phyloP scores from a whole-genome alignment of 2,888 invertebrate genomes.

The Siphlonurus alternatus region DNA sequence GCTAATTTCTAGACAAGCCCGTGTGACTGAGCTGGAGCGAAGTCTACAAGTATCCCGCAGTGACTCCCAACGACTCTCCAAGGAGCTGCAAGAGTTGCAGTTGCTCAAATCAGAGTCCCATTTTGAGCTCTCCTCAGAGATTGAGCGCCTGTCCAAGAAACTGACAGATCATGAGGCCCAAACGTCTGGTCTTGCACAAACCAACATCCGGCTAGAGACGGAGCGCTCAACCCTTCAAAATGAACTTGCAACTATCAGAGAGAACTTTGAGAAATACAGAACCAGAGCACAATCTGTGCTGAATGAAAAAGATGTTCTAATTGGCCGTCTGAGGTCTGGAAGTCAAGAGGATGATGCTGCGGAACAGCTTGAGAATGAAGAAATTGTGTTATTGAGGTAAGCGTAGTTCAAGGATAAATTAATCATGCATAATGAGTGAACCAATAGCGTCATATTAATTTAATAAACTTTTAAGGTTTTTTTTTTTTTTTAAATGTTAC shows the following conservation, averaged over 20 bases:
- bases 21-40: not conserved
- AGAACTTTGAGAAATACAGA: conserved; percentile 52
- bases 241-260: not conserved
- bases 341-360: conserved; percentile 11
- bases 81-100: not conserved
- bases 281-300: conserved; percentile 61
- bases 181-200: not conserved
- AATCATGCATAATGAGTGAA: no score
- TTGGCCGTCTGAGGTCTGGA: conserved; percentile 36
- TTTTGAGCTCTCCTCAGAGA: not conserved
- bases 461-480: no score
- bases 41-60: not conserved
- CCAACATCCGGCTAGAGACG: not conserved
- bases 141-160: not conserved
- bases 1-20: not conserved
- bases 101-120: not conserved
- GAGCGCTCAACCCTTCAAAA: not conserved
- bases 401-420: no score
- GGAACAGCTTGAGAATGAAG: conserved; percentile 1
- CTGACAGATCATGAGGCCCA: not conserved
- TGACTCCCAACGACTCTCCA: not conserved
- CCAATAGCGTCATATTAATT: no score
- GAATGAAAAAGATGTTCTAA: conserved; percentile 58
- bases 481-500: no score
- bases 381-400: not conserved